These are phyloP conservation scores for Mormyrops boulengeri DNA, from an alignment of 2,797 vertebrate genomes.

Conservation along the genomic window DNA sequence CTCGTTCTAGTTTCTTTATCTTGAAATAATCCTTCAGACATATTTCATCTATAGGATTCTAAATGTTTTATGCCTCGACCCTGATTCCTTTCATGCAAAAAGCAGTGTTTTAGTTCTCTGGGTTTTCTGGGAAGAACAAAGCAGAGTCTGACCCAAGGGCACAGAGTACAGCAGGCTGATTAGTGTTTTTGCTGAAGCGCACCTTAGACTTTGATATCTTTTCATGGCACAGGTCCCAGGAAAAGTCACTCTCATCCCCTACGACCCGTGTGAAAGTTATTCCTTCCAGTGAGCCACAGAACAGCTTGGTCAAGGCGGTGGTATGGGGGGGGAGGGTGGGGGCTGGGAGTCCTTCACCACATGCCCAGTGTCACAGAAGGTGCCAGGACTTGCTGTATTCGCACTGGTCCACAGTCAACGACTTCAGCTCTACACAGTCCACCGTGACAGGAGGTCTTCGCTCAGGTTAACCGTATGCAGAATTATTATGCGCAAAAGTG, in stretches of 20 bases:
- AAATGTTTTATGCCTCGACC: background rate
- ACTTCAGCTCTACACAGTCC: background rate
- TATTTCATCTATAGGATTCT: background rate
- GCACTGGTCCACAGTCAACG: background rate
- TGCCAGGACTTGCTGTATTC: background rate
- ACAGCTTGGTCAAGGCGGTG: background rate
- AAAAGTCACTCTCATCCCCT: background rate
- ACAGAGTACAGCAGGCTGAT: background rate
- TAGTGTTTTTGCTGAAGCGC: background rate
- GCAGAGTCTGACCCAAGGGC: background rate
- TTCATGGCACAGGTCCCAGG: background rate
- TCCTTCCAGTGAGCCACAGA: background rate
- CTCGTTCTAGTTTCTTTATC: background rate
- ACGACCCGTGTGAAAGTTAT: background rate
- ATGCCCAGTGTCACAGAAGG: background rate
- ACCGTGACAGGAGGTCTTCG: constrained; percentile 1
- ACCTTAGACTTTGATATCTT: background rate
- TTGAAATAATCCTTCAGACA: background rate
- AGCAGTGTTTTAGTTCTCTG: background rate
- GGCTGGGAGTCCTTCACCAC: background rate
- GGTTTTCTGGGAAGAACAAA: background rate
- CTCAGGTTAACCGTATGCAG: constrained; percentile 13
- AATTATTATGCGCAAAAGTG: constrained; percentile 2
- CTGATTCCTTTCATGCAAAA: background rate
- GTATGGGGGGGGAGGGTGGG: background rate